Conservation (phyloP, 1,140 invertebrate genomes). For the Helicoverpa armigera region DNA sequence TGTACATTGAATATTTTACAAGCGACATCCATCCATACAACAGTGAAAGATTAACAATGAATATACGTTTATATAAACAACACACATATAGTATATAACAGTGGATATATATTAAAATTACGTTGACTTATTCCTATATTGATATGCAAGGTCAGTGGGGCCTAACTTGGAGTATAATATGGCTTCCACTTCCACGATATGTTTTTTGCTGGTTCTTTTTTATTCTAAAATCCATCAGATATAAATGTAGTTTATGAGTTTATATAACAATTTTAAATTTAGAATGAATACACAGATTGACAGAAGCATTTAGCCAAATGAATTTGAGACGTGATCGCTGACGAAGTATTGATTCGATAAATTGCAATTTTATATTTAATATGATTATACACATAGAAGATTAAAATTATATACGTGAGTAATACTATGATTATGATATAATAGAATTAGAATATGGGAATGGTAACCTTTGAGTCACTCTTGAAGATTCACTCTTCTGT, state of each 20-base stretch:
- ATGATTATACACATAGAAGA: constrained; percentile 7
- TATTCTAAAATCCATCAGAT: constrained; percentile 18
- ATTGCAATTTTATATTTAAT: not conserved
- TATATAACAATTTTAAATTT: constrained; percentile 36
- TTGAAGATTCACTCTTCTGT: not conserved
- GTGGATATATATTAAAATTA: constrained; percentile 63
- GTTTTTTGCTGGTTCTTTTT: constrained; percentile 73
- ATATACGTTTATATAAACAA: constrained; percentile 66
- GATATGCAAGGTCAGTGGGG: constrained; percentile 74
- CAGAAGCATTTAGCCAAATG: not conserved
- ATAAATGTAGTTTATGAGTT: constrained; percentile 36
- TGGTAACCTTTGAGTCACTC: not conserved
- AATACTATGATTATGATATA: not conserved
- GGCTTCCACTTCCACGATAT: constrained; percentile 67
- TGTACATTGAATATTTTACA: constrained; percentile 40
- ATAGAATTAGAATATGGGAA: constrained; percentile 2
- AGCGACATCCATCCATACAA: constrained; percentile 53
- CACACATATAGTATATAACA: constrained; percentile 64
- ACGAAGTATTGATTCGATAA: not conserved
- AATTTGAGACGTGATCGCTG: not conserved
- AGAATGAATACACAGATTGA: not conserved
- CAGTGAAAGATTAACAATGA: constrained; percentile 65
- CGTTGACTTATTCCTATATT: constrained; percentile 71
- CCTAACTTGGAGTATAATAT: constrained; percentile 48
- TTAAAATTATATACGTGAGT: constrained; percentile 3